phyloP scores from a whole-genome alignment of 2,113 vertebrate species.

The Sebastes fasciatus region DNA sequence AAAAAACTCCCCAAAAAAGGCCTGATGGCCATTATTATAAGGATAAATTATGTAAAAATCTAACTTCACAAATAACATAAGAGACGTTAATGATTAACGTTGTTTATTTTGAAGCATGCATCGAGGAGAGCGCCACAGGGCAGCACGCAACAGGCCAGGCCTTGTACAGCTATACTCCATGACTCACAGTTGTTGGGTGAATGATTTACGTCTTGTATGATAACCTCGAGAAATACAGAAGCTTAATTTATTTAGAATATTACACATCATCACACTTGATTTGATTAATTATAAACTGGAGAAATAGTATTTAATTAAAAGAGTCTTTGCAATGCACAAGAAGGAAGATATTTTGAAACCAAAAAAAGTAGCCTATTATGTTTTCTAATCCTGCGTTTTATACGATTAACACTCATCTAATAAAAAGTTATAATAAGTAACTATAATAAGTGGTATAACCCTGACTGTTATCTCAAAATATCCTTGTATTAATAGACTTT shows the following conservation, averaged over 20 bases:
- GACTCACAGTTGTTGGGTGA: conserved; percentile 48
- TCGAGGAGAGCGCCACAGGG: conserved; percentile 34
- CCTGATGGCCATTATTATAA: not conserved
- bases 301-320: not conserved
- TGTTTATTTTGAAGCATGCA: conserved; percentile 23
- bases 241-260: not conserved
- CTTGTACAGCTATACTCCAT: conserved; percentile 20
- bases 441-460: no score
- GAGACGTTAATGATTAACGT: conserved; percentile 36
- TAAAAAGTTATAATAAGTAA: not conserved
- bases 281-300: not conserved
- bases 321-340: not conserved
- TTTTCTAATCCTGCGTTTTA: not conserved
- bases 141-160: conserved; percentile 50
- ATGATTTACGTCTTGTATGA: conserved; percentile 26
- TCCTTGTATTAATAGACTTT: not conserved
- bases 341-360: not conserved
- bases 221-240: not conserved
- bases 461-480: not conserved
- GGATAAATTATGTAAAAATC: not conserved
- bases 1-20: no score
- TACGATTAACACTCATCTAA: not conserved
- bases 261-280: not conserved
- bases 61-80: not conserved
- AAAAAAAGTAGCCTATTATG: not conserved